phyloP scores from a whole-genome alignment of 2,113 vertebrate genomes.

The Himantopus leucocephalus region DNA sequence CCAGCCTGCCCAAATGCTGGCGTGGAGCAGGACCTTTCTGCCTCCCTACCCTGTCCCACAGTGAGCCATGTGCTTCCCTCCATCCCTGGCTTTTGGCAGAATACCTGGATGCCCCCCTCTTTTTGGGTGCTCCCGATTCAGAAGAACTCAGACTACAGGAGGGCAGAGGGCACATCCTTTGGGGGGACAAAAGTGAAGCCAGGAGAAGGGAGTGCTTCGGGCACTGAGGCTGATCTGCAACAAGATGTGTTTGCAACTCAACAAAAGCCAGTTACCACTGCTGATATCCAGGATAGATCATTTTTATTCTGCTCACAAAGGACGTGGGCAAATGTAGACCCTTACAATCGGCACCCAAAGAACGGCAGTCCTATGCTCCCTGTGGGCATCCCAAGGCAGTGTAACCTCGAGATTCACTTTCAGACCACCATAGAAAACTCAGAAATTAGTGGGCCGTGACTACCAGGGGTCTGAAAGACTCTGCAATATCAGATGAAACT shows the following conservation, averaged over 20 bases:
- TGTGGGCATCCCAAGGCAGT: background rate
- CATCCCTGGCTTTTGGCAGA: background rate
- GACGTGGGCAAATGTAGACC: background rate
- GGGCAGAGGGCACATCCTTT: background rate
- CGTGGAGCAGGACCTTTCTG: background rate
- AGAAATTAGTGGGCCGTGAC: background rate
- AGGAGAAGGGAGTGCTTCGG: background rate
- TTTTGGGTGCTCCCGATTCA: background rate
- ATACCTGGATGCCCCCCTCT: background rate
- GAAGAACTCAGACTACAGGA: background rate
- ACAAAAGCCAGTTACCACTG: background rate
- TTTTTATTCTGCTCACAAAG: background rate
- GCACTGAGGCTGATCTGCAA: background rate
- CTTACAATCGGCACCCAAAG: background rate
- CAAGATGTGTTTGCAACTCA: background rate
- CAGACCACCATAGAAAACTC: background rate
- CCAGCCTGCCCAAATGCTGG: background rate
- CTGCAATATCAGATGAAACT: background rate
- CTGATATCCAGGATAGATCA: background rate
- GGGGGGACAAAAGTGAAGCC: background rate
- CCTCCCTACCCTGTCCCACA: background rate
- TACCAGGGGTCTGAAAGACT: background rate
- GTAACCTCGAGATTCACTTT: background rate
- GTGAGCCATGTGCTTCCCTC: background rate
- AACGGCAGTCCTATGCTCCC: accelerated